phyloP scores from a whole-genome alignment of 1,140 invertebrate species.

The Ectropis grisescens region DNA sequence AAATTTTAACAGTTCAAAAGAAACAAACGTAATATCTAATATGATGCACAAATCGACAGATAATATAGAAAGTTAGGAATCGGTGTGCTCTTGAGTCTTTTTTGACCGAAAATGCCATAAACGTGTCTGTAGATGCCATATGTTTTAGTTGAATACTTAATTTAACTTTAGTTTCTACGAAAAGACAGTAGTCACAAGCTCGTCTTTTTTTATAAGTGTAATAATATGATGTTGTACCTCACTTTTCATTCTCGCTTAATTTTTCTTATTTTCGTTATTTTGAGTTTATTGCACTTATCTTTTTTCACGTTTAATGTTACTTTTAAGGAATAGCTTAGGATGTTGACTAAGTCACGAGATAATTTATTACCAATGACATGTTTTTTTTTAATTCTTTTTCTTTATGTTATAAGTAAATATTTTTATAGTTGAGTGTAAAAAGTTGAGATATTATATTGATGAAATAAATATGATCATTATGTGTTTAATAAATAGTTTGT shows the following conservation, averaged over 20 bases:
- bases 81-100: neutral
- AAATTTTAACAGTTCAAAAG: no score
- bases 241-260: slow-evolving; percentile 33
- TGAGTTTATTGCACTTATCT: slow-evolving; percentile 26
- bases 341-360: slow-evolving; percentile 65
- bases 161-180: slow-evolving; percentile 22
- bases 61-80: no score
- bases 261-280: slow-evolving; percentile 8
- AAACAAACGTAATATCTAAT: no score
- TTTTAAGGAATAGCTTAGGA: slow-evolving; percentile 38
- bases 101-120: slow-evolving; percentile 37
- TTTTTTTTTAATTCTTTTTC: slow-evolving; percentile 60
- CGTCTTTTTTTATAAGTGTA: slow-evolving; percentile 28
- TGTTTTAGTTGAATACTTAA: slow-evolving; percentile 21
- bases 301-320: slow-evolving; percentile 30
- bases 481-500: slow-evolving; percentile 20
- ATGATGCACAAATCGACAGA: no score
- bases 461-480: slow-evolving; percentile 30
- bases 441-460: slow-evolving; percentile 40
- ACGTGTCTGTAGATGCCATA: slow-evolving; percentile 56
- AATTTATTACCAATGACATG: slow-evolving; percentile 68
- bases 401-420: slow-evolving; percentile 28
- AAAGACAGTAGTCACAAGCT: slow-evolving; percentile 25
- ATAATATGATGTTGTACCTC: slow-evolving; percentile 31
- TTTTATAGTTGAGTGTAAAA: slow-evolving; percentile 46